Conservation (phyloP, 2,797 vertebrate genomes). For the Ptychobarbus kaznakovi region DNA sequence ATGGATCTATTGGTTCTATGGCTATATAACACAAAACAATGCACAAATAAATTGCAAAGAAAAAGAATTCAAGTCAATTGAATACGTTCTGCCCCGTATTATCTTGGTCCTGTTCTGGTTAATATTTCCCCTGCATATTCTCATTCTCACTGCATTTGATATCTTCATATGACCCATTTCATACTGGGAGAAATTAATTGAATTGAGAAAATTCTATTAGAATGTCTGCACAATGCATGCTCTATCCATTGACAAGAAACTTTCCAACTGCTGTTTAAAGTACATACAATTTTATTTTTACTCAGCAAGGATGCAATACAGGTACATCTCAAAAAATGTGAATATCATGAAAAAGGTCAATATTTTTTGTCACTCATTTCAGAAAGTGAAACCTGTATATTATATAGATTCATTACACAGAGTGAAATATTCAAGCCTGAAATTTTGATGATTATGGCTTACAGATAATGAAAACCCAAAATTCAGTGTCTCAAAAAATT, state of each 20-base stretch:
- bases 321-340: too few relatives aligned
- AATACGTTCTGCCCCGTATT: not conserved
- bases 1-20: not conserved
- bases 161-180: not conserved
- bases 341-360: too few relatives aligned
- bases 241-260: not conserved
- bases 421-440: too few relatives aligned
- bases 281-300: not conserved
- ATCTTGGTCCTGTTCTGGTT: not conserved
- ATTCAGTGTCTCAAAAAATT: too few relatives aligned
- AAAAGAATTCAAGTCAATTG: not conserved
- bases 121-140: not conserved
- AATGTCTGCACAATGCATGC: not conserved
- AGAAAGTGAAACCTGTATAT: too few relatives aligned
- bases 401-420: too few relatives aligned
- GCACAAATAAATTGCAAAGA: not conserved
- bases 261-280: not conserved
- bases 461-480: too few relatives aligned
- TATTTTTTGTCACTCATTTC: too few relatives aligned
- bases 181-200: not conserved
- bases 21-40: not conserved
- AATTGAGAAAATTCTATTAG: slow-evolving; percentile 5
- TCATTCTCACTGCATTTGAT: not conserved
- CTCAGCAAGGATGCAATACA: not conserved
- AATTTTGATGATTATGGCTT: too few relatives aligned